Percentiles rank a stretch among this genome's conserved stretches.
These are phyloP conservation scores for Pinna nobilis DNA, from an alignment of 1,140 invertebrate species.

Conservation along the genomic window DNA sequence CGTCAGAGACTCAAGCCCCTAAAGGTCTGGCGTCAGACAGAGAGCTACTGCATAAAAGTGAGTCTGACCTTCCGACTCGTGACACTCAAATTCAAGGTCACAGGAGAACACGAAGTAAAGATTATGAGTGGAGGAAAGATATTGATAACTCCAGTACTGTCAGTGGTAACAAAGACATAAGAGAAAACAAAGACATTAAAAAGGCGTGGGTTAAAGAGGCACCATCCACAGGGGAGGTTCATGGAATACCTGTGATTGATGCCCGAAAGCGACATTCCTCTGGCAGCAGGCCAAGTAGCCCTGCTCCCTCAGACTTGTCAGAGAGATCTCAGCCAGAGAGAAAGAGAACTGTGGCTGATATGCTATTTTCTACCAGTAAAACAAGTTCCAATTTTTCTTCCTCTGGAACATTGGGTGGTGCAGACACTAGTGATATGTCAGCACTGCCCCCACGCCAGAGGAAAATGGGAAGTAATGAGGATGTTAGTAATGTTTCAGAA, in stretches of 20 bases:
- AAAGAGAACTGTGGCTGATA: conserved; percentile 47
- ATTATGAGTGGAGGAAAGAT: conserved; percentile 45
- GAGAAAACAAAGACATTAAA: conserved; percentile 23
- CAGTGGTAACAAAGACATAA: conserved; percentile 11
- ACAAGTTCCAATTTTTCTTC: conserved; percentile 41
- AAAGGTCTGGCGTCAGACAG: conserved; percentile 3
- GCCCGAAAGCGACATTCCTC: conserved; percentile 52
- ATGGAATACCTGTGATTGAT: conserved; percentile 56
- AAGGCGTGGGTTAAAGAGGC: conserved; percentile 13
- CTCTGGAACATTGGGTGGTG: conserved; percentile 20
- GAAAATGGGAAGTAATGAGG: conserved; percentile 34
- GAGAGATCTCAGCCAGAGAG: conserved; percentile 38
- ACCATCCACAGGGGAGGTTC: conserved; percentile 3
- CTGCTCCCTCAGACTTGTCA: conserved; percentile 25
- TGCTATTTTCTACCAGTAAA: conserved; percentile 42
- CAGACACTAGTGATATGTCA: conserved; percentile 32
- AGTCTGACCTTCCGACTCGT: neutral
- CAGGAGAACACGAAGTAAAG: conserved; percentile 52
- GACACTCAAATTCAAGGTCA: conserved; percentile 44
- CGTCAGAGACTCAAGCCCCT: neutral
- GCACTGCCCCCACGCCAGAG: conserved; percentile 32
- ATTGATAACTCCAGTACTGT: conserved; percentile 1
- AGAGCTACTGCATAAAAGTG: conserved; percentile 7
- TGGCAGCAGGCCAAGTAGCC: conserved; percentile 59
- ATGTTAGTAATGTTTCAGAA: conserved; percentile 25